A percentile compares a stretch with the other conserved stretches of the same genome.
Conservation (phyloP, 1,140 invertebrate species). For the fruit fly (Drosophila melanogaster) region Release_6_plus_ISO1_MT NT_033779.5:12815501-12816000, state of each 20-base stretch:
- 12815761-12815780: slow-evolving; percentile 82
- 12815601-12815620: slow-evolving; percentile 65
- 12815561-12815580: background rate
- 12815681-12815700: slow-evolving; percentile 73
- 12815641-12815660: slow-evolving; percentile 72
- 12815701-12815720: slow-evolving; percentile 21
- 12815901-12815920: slow-evolving; percentile 71
- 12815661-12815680: slow-evolving; percentile 59
- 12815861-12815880: slow-evolving; percentile 53
- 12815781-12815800: slow-evolving; percentile 76
- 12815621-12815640: slow-evolving; percentile 58
- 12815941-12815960: slow-evolving; percentile 83
- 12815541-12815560: too few relatives aligned
- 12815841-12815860: slow-evolving; percentile 76
- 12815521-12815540: too few relatives aligned
- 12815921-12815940: slow-evolving; percentile 82
- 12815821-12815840: slow-evolving; percentile 83
- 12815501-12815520: background rate
- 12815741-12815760: slow-evolving; percentile 23
- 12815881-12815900: slow-evolving; percentile 43
- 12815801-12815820: slow-evolving; percentile 83
- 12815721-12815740: background rate
- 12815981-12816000: slow-evolving; percentile 83
- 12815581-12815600: slow-evolving; percentile 50
- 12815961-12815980: slow-evolving; percentile 83